phyloP scores from a whole-genome alignment of 53 echinoderm and acorn worm genomes.

The Holothuria scabra region DNA sequence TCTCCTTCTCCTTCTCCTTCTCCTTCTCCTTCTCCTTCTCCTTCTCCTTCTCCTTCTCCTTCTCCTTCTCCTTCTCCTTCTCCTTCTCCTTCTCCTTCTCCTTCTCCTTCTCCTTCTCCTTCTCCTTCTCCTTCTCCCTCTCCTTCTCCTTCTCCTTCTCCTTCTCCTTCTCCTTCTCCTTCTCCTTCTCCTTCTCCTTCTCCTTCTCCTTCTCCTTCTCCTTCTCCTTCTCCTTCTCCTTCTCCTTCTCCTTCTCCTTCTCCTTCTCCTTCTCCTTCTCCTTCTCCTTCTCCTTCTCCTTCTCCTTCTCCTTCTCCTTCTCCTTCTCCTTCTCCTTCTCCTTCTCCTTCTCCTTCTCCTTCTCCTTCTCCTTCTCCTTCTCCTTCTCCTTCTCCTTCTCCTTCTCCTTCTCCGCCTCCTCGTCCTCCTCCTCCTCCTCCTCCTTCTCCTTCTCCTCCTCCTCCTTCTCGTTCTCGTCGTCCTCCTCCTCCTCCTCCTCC shows the following conservation, averaged over 20 bases:
- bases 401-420: background rate
- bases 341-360: conserved; percentile 17
- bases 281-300: background rate
- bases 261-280: background rate
- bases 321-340: background rate
- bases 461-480: background rate
- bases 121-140: background rate
- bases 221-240: background rate
- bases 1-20: background rate
- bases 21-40: background rate
- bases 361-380: background rate
- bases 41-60: background rate
- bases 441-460: background rate
- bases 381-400: background rate
- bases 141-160: background rate
- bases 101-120: background rate
- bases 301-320: background rate
- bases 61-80: background rate
- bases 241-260: background rate
- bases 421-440: background rate
- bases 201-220: background rate
- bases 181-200: background rate
- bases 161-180: background rate
- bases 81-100: background rate
- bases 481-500: background rate